Conservation (phyloP, 2,888 invertebrate genomes). For the Tenthredo notha region DNA sequence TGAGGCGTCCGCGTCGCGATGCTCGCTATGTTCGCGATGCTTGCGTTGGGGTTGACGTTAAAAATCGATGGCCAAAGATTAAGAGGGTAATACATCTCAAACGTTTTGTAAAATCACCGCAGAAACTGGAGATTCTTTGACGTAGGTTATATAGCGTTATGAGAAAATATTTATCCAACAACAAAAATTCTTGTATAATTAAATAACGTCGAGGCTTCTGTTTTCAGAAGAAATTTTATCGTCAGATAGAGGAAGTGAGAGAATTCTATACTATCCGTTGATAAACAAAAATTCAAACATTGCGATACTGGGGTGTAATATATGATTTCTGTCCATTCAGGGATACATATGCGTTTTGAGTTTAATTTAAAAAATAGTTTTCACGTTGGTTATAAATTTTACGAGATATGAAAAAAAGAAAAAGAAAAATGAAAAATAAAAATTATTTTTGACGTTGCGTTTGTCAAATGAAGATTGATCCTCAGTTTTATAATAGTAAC, state of each 20-base stretch:
- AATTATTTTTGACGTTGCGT: neutral
- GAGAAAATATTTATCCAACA: too few species aligned
- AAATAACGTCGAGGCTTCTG: neutral
- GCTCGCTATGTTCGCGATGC: neutral
- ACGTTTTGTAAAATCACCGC: slow-evolving; percentile 12
- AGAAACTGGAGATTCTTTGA: neutral
- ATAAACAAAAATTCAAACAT: neutral
- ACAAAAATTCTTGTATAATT: too few species aligned
- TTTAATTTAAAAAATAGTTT: slow-evolving; percentile 2
- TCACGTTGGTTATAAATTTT: neutral
- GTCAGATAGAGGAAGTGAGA: neutral
- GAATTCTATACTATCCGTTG: neutral
- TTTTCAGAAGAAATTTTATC: too few species aligned
- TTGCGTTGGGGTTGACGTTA: slow-evolving; percentile 18
- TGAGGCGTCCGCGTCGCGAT: neutral
- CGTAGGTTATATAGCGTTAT: neutral
- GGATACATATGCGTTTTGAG: neutral
- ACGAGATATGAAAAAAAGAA: neutral
- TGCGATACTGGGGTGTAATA: neutral
- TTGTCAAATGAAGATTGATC: slow-evolving; percentile 32
- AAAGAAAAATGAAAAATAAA: neutral
- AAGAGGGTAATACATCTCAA: slow-evolving; percentile 24
- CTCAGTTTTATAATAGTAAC: neutral
- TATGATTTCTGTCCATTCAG: neutral
- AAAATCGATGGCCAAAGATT: slow-evolving; percentile 29